Evolutionary conservation across 1,140 invertebrate genomes (phyloP), one percentile per base, ranked within the genome.

Genomic region (Chelonus insularis): DNA sequence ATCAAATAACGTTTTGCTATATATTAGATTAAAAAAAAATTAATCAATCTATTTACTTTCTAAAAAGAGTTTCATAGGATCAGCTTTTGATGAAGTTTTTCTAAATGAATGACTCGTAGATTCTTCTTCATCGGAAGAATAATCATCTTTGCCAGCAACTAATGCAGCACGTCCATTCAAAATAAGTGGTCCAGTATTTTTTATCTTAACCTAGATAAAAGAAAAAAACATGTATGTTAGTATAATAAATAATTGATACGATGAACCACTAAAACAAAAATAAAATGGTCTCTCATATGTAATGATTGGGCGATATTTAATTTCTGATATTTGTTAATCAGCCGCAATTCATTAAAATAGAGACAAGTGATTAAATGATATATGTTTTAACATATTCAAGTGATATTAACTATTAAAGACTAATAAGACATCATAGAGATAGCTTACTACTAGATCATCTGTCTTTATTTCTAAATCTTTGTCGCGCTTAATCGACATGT

Each of bases 131-230:
- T 86, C 85, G 11, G 89, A 91, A 12, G 87, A 89, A 68, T 92
- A 82, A 69, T 92, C 90, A 72, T 91, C 87, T 51, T 87, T 80
- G 61, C 90, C 91, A 8, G 90, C 91, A 62, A 86, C 87, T 5
- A 91, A 74, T 1, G 92, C 92, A 74, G 91, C 92, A 55, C 90
- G 81, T 29, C 92, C 92, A 72, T 89, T 91, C 29, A 94, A 82
- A 57, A 94, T 89, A 50, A 80, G 73, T 55, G 86, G 82, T 66
- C 82, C 80, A 14, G 82, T 80, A 69, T 85, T 85, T 70, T 85
- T 85, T 66, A 85, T 81, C 69, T 84, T 85, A 65, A 83, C 82
- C 84, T 83, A 68, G 65, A 64, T 68, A 9, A 41, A 63, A 64
- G 68, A 68, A 68, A 47, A 63, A 23, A 64, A 67, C 58, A 64